Evolutionary conservation across 2,113 vertebrate genomes (phyloP), one percentile per base, ranked within the genome.

Genomic region (Alosa alosa): DNA sequence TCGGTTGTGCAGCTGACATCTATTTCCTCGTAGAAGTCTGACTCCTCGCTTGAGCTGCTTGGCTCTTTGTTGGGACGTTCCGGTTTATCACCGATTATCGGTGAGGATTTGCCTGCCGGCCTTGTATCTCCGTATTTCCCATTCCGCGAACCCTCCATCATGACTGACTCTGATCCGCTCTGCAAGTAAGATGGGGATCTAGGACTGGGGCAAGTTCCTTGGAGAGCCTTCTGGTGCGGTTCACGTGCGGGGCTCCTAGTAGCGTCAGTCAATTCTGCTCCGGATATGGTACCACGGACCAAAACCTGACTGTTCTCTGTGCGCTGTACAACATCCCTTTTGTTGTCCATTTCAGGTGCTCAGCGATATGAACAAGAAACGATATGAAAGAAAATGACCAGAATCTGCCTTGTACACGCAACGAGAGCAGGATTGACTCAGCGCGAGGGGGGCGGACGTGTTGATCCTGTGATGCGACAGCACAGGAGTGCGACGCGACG

Each of bases 21-120:
- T 93, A 99, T 99, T 94, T 99, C 98, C 94, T 99, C 98, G 92
- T 99, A 99, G 95, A 98, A 98, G 95, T 99, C 98, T 87, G 98
- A 99, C 93, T 99, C 98, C 0, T 97, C 97, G 93, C 99, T 97
- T 90, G 98, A 98, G 93, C 97, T 97, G 96, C 97, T 98, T 91
- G 95, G 95, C 91, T 97, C 97, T 94, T 96, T 98, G 91, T 93
- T 95, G 41, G 94, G 92, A 83, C 94, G 92, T 46, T 97, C 96
- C 15, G 88, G 44, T 55, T 93, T 94, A 46, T 95, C 86, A 60
- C 92, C 91, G 47, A 92, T 92, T 46, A 90, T 91, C n/a, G 94
- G 90, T 82, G 95, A 93, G 44, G 94, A 94, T 49, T 96, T 93
- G 87, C 93, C 92, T n/a, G 94, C 91, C n/a, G 93, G 93, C 89